Percentiles rank a stretch among this genome's conserved stretches.
These are phyloP conservation scores for Catalaphyllia jardinei DNA, from an alignment of 64 coral and sea anemone species.

Conservation along the genomic window DNA sequence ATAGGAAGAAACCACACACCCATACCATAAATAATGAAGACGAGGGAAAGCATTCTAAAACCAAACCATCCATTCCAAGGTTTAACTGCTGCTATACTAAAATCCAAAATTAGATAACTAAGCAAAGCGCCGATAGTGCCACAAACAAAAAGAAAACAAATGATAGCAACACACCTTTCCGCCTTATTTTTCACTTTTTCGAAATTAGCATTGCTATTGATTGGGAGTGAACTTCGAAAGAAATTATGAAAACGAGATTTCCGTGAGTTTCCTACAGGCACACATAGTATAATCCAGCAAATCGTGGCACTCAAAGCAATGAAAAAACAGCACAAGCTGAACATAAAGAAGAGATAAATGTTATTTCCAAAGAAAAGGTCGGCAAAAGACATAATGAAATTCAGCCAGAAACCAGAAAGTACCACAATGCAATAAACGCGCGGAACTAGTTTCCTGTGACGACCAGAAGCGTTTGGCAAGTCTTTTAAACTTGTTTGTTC, in stretches of 20 bases:
- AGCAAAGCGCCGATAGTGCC: background rate
- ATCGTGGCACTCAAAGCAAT: background rate
- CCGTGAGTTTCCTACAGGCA: background rate
- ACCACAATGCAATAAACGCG: background rate
- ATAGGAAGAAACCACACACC: slow-evolving; percentile 27
- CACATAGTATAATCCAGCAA: background rate
- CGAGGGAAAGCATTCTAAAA: background rate
- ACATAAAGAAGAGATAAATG: background rate
- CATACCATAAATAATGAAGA: background rate
- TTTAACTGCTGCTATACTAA: background rate
- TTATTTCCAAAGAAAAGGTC: background rate
- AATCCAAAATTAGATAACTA: background rate
- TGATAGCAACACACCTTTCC: background rate
- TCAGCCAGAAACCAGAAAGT: slow-evolving; percentile 1
- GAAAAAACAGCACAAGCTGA: background rate
- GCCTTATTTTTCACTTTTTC: background rate
- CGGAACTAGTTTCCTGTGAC: too few species aligned
- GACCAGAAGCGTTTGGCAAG: background rate
- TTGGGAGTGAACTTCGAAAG: background rate
- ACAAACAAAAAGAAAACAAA: background rate
- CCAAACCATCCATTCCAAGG: slow-evolving; percentile 20
- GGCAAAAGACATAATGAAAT: background rate
- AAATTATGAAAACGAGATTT: slow-evolving; percentile 1
- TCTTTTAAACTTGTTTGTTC: background rate
- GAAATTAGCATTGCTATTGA: background rate